phyloP scores from a whole-genome alignment of 2,113 vertebrate species.

The Sinosuthora webbiana region DNA sequence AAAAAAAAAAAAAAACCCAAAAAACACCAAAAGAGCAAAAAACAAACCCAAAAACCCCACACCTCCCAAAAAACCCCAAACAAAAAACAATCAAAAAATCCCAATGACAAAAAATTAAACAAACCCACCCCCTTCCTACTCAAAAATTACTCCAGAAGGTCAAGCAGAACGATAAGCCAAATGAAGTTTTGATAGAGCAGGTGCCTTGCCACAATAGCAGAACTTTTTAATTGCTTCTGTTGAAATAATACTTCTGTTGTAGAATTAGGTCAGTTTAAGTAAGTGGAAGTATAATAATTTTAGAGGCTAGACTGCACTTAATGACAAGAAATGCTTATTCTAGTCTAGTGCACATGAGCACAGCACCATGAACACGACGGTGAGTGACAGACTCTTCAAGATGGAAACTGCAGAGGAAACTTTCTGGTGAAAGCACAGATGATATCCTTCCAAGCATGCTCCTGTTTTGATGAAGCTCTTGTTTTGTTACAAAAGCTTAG shows the following conservation, averaged over 20 bases:
- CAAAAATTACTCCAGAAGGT: not conserved
- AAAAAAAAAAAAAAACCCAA: not conserved
- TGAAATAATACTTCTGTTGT: not conserved
- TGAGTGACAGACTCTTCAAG: not conserved
- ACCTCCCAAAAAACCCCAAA: rapidly evolving
- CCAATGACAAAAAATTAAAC: not conserved
- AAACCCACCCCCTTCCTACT: not conserved
- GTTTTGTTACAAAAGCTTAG: not conserved
- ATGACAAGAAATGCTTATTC: not conserved
- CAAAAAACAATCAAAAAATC: rapidly evolving
- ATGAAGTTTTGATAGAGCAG: not conserved
- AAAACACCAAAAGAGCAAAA: too few species aligned
- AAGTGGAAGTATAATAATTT: not conserved
- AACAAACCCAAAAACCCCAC: not conserved
- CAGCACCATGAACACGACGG: not conserved
- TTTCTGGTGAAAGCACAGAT: not conserved
- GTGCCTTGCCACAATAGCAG: not conserved
- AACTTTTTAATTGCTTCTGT: not conserved
- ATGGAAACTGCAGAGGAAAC: not conserved
- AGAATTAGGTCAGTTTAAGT: not conserved
- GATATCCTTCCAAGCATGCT: not conserved
- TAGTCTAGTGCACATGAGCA: not conserved
- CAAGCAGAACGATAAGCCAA: not conserved
- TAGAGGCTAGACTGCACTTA: not conserved
- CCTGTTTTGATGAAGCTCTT: not conserved